Base-by-base conservation (phyloP, 2,888 invertebrate genomes). In the Megamerina dolium region DNA sequence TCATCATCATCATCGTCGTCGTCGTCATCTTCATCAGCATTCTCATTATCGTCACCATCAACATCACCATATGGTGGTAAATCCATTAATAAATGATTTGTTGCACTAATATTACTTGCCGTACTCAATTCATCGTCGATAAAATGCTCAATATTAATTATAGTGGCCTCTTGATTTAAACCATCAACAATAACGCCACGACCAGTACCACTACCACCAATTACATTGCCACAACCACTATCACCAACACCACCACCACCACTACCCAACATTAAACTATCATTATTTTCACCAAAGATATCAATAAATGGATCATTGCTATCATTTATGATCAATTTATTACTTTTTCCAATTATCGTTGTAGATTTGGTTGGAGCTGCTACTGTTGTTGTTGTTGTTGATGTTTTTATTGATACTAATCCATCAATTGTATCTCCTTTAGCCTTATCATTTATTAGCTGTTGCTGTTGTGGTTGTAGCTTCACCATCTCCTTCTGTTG, bases 91-190 rank as follows among this genome's bases (percentile, higher is more conserved):
- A n/a, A n/a, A n/a, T n/a, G n/a, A n/a, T n/a, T n/a, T n/a, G n/a
- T n/a, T n/a, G n/a, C n/a, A n/a, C n/a, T n/a, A n/a, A n/a, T n/a
- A n/a, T n/a, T n/a, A n/a, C n/a, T n/a, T n/a, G n/a, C n/a, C n/a
- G n/a, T n/a, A n/a, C n/a, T n/a, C n/a, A n/a, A n/a, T n/a, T 88
- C 87, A 37, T 78, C 79, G 64, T 87, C 87, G 27, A 77, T 78
- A 27, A 64, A 66, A 21, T 60, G 57, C 56, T 84, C 82, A 17
- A 76, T 76, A 39, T 65, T 63, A 16, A 66, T 64, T 50, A 80
- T 60, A 46, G 79, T 85, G 56, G 79, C 79, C 44, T 57, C 50
- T 21, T 82, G 80, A 41, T 77, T 78, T 59, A 78, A 76, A 33
- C 18, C 27, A 33, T 18, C 32, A 26, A 12, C 53, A 3, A 19